Percentiles rank a stretch among this genome's conserved stretches.
Evolutionary conservation across 2,113 vertebrate genomes (phyloP).

Genomic region (Trochalopteron elliotii): DNA sequence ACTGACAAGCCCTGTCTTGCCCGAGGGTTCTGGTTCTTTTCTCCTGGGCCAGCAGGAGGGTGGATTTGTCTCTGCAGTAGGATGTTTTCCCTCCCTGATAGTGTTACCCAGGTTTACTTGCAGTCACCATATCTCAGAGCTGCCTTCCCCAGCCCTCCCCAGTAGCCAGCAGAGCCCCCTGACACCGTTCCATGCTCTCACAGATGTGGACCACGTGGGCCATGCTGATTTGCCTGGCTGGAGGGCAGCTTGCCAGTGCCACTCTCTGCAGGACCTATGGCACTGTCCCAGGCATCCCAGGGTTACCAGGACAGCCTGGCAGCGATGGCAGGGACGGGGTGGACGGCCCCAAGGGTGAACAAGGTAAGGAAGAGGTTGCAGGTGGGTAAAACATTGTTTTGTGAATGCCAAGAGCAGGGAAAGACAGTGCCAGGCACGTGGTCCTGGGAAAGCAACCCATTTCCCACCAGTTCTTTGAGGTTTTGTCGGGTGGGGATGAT

Average conservation of each 20-base stretch:
- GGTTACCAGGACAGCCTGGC: slow-evolving; percentile 79
- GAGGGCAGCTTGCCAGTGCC: slow-evolving; percentile 21
- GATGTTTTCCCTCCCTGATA: neutral
- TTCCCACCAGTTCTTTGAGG: neutral
- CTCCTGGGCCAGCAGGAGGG: neutral
- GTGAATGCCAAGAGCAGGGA: neutral
- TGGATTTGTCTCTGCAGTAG: neutral
- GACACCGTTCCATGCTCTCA: neutral
- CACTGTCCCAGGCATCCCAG: slow-evolving; percentile 76
- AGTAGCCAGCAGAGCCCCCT: neutral
- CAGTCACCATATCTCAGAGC: neutral
- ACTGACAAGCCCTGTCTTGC: neutral
- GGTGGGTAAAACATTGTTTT: neutral
- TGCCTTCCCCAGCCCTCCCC: neutral
- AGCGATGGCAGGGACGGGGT: slow-evolving; percentile 75
- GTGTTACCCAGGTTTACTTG: neutral
- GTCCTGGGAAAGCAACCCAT: neutral
- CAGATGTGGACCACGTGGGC: neutral
- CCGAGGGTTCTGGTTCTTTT: neutral
- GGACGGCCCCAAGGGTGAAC: slow-evolving; percentile 74
- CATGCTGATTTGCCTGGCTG: slow-evolving; percentile 33
- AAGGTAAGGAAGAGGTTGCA: slow-evolving; percentile 64
- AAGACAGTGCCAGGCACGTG: neutral
- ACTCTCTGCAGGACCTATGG: slow-evolving; percentile 28
- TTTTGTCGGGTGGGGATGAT: neutral